phyloP scores from a whole-genome alignment of 1,140 invertebrate genomes.

The Leguminivora glycinivorella region DNA sequence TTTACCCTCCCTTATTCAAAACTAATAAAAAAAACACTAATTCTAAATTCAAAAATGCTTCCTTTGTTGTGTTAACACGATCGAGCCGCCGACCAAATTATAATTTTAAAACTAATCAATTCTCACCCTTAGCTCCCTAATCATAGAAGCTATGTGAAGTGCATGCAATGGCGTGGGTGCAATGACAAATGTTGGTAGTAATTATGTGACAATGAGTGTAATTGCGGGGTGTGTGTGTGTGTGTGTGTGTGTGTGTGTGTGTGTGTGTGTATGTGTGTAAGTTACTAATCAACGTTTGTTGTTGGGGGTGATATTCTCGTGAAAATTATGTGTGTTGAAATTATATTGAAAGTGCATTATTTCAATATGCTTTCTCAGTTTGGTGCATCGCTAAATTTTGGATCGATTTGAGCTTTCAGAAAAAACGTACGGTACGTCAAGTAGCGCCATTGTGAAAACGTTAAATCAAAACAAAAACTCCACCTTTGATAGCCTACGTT shows the following conservation, averaged over 20 bases:
- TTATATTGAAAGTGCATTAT: not conserved
- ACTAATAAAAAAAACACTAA: not conserved
- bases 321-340: not conserved
- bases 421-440: too few species aligned
- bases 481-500: too few species aligned
- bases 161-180: slow-evolving; percentile 55
- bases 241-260: slow-evolving; percentile 32
- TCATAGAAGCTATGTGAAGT: not conserved
- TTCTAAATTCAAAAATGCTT: not conserved
- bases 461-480: too few species aligned
- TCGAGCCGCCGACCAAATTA: not conserved
- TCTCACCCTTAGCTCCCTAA: not conserved
- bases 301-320: not conserved
- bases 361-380: too few species aligned
- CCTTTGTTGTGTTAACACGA: slow-evolving; percentile 22
- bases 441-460: too few species aligned
- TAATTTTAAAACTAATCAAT: not conserved
- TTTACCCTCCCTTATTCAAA: too few species aligned
- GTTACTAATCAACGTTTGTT: slow-evolving; percentile 37
- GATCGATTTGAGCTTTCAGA: too few species aligned
- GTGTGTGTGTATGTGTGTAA: slow-evolving; percentile 31
- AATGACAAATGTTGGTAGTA: slow-evolving; percentile 68
- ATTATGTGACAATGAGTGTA: slow-evolving; percentile 75
- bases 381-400: too few species aligned
- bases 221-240: slow-evolving; percentile 47